These are phyloP conservation scores for Australoheros facetus DNA, from an alignment of 2,797 vertebrate genomes.

Conservation along the genomic window DNA sequence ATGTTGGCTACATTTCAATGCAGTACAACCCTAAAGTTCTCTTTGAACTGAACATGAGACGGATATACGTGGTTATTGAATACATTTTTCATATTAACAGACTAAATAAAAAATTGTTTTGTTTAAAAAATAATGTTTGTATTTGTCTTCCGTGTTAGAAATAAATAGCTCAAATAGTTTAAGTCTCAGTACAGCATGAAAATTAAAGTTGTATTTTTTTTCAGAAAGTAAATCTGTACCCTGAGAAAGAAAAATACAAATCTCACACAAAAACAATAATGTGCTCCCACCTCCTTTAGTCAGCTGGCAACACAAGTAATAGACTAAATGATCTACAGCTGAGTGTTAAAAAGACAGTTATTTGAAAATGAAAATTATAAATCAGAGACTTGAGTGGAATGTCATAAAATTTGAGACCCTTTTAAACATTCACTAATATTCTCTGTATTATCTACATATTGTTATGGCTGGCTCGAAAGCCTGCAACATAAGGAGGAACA, in stretches of 20 bases:
- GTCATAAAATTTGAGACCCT: no score
- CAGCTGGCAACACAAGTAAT: not conserved
- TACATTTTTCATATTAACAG: not conserved
- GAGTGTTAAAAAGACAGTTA: no score
- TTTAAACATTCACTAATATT: no score
- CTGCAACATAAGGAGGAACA: no score
- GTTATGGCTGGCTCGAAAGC: no score
- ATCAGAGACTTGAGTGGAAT: no score
- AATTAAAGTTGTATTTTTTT: not conserved
- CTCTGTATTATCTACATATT: no score
- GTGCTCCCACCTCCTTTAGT: not conserved
- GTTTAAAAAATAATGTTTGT: not conserved
- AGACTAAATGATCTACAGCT: no score
- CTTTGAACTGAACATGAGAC: constrained; percentile 24
- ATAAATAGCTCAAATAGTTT: not conserved
- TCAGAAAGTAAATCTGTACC: not conserved
- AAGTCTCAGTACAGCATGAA: not conserved
- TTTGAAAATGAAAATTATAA: no score
- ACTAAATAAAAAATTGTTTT: constrained; percentile 16
- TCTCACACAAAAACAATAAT: not conserved
- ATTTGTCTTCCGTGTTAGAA: not conserved
- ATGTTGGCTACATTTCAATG: not conserved
- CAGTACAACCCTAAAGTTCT: constrained; percentile 5
- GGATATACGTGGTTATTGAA: not conserved
- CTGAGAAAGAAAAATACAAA: not conserved